These are phyloP conservation scores for Catamblyrhynchus diadema DNA, from an alignment of 2,797 vertebrate genomes.

Conservation along the genomic window DNA sequence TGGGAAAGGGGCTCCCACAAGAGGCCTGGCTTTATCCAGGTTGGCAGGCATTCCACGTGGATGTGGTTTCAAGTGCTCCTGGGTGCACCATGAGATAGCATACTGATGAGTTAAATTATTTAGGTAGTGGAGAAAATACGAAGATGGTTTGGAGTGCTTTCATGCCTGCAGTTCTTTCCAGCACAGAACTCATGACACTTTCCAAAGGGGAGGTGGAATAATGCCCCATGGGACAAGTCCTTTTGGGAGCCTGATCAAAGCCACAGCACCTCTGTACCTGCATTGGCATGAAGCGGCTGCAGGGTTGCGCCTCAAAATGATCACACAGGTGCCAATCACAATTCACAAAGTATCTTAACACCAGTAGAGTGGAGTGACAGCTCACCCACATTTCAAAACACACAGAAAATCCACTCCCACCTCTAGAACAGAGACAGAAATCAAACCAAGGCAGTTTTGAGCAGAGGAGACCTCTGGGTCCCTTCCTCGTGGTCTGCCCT, in stretches of 20 bases:
- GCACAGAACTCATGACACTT: background rate
- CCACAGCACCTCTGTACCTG: background rate
- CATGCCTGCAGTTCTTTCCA: background rate
- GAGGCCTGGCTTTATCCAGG: background rate
- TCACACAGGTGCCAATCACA: slow-evolving; percentile 6
- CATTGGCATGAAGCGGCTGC: background rate
- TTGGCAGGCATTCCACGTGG: background rate
- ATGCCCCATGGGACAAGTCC: background rate
- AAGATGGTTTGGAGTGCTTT: background rate
- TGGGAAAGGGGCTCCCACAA: background rate
- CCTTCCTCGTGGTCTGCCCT: background rate
- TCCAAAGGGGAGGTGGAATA: background rate
- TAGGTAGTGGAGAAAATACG: background rate
- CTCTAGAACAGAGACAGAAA: background rate
- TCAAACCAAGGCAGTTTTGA: background rate
- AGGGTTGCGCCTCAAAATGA: background rate
- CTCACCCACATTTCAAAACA: background rate
- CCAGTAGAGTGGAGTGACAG: background rate
- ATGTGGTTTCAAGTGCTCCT: background rate
- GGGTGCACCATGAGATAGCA: background rate
- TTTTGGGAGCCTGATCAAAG: background rate
- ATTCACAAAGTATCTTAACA: background rate
- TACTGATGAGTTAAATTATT: background rate
- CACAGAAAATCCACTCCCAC: background rate
- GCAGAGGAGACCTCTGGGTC: background rate